Evolutionary conservation across 1,140 invertebrate species (phyloP).

Genomic region (Plutomurus gul): DNA sequence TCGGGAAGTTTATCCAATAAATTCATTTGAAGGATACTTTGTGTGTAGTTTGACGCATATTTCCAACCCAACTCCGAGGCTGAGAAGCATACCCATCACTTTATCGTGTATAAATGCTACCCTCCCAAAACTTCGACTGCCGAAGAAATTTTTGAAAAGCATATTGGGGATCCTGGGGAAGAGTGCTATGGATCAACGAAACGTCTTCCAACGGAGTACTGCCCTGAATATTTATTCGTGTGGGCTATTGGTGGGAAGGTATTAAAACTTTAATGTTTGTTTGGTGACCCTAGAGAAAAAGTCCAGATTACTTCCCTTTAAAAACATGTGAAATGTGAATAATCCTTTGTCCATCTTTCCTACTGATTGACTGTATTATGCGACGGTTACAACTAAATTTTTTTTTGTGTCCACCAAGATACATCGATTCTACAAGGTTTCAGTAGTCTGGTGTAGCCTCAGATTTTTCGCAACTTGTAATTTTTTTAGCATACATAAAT

Average conservation of each 20-base stretch:
- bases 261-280: neutral
- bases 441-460: too few relatives aligned
- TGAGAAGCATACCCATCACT: slow-evolving; percentile 39
- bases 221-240: neutral
- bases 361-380: too few relatives aligned
- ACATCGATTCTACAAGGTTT: too few relatives aligned
- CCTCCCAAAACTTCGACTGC: neutral
- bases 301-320: too few relatives aligned
- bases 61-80: neutral
- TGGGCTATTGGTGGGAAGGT: slow-evolving; percentile 39
- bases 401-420: too few relatives aligned
- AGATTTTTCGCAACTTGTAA: too few relatives aligned
- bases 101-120: slow-evolving; percentile 16
- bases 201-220: neutral
- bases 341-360: too few relatives aligned
- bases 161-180: neutral
- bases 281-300: too few relatives aligned
- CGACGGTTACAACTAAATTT: too few relatives aligned
- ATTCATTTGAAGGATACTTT: neutral
- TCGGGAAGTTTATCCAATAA: neutral
- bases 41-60: slow-evolving; percentile 26
- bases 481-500: too few relatives aligned
- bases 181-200: neutral
- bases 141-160: slow-evolving; percentile 33
- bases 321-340: too few relatives aligned